Conservation (phyloP, 2,113 vertebrate species). For the Sinocyclocheilus anshuiensis region DNA sequence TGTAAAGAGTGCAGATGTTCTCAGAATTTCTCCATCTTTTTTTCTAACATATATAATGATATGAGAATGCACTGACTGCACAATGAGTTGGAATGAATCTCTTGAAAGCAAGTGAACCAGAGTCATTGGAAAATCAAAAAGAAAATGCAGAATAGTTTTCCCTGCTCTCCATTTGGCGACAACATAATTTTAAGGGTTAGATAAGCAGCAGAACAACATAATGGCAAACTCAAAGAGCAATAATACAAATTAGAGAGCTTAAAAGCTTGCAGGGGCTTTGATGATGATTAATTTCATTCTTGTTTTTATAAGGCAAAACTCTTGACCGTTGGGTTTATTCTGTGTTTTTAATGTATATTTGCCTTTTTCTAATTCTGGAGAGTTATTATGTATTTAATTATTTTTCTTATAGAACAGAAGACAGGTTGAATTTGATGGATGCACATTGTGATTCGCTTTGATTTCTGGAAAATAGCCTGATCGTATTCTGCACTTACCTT, state of each 20-base stretch:
- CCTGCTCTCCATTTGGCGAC: background rate
- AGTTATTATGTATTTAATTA: background rate
- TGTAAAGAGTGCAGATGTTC: background rate
- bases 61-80: too few species aligned
- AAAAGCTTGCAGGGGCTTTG: constrained; percentile 24
- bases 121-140: background rate
- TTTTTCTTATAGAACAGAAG: background rate
- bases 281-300: constrained; percentile 27
- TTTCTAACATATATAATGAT: background rate
- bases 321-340: constrained; percentile 49
- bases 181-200: background rate
- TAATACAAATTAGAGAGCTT: constrained; percentile 24
- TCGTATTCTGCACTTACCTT: constrained; percentile 69
- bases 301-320: too few species aligned
- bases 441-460: constrained; percentile 56
- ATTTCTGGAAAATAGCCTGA: constrained; percentile 69
- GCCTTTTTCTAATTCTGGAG: constrained; percentile 46
- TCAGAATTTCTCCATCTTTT: background rate
- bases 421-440: constrained; percentile 63
- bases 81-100: background rate
- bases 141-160: background rate
- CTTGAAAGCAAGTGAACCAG: background rate
- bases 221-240: constrained; percentile 16
- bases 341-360: constrained; percentile 58
- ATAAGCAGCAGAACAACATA: constrained; percentile 9